These are phyloP conservation scores for Heliconius congener DNA, from an alignment of 1,140 invertebrate genomes.

Conservation along the genomic window DNA sequence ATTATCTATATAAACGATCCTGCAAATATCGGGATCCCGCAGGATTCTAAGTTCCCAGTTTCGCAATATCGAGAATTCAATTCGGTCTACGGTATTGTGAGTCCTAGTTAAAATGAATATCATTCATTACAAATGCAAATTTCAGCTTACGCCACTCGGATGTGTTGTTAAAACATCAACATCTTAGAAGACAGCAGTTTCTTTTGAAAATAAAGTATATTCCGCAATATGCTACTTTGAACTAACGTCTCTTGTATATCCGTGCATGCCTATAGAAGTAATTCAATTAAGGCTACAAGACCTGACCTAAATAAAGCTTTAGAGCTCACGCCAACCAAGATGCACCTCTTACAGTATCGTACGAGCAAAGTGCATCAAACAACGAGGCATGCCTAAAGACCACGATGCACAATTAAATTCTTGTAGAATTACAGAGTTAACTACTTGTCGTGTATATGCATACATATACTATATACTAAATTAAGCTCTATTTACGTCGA, in stretches of 20 bases:
- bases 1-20: too few species aligned
- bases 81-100: too few species aligned
- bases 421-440: background rate
- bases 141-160: too few species aligned
- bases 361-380: background rate
- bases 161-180: too few species aligned
- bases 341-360: background rate
- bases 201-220: background rate
- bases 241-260: background rate
- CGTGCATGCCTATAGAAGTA: background rate
- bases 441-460: background rate
- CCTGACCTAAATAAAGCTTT: slow-evolving; percentile 7
- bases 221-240: background rate
- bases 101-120: too few species aligned
- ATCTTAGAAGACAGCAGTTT: too few species aligned
- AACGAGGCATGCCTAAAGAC: background rate
- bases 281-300: slow-evolving; percentile 7
- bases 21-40: too few species aligned
- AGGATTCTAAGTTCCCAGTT: too few species aligned
- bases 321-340: background rate
- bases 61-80: too few species aligned
- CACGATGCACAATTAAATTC: background rate
- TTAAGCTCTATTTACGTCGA: too few species aligned
- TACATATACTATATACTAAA: too few species aligned
- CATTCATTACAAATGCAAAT: too few species aligned